Evolutionary conservation across 2,797 vertebrate genomes (phyloP).

Genomic region (Falco berigora): DNA sequence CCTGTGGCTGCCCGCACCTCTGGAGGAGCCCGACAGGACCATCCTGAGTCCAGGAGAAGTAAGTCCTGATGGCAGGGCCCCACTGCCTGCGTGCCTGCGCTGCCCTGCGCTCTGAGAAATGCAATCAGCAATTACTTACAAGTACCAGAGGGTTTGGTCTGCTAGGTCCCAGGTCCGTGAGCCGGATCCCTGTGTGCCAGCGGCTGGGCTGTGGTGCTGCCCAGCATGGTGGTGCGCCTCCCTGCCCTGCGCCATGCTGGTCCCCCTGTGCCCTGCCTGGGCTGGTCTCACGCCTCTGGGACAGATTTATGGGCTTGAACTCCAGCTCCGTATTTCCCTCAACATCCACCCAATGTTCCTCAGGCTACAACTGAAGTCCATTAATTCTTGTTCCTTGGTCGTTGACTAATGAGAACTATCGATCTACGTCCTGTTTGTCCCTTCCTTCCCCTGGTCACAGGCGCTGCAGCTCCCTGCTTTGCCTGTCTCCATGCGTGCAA

Average conservation of each 20-base stretch:
- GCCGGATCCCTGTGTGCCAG: fast-evolving
- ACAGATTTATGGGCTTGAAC: neutral
- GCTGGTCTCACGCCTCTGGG: neutral
- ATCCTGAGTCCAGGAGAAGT: no score
- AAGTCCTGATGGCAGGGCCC: neutral
- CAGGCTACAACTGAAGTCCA: neutral
- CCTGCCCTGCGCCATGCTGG: fast-evolving
- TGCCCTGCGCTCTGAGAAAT: fast-evolving
- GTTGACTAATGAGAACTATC: neutral
- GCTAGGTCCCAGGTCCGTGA: neutral
- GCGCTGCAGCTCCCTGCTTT: neutral
- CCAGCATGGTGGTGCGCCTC: fast-evolving
- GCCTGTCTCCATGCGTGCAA: neutral
- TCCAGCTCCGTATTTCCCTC: neutral
- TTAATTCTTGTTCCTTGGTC: neutral
- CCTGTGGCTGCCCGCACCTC: neutral
- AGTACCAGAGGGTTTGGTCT: neutral
- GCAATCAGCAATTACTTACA: neutral
- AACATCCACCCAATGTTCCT: neutral
- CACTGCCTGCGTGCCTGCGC: fast-evolving
- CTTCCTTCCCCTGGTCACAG: neutral
- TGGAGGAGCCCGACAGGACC: neutral
- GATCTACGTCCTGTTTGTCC: neutral
- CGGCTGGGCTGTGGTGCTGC: neutral
- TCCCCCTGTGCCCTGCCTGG: neutral